Base-by-base conservation (phyloP, 2,797 vertebrate species). In the Vireo griseus region DNA sequence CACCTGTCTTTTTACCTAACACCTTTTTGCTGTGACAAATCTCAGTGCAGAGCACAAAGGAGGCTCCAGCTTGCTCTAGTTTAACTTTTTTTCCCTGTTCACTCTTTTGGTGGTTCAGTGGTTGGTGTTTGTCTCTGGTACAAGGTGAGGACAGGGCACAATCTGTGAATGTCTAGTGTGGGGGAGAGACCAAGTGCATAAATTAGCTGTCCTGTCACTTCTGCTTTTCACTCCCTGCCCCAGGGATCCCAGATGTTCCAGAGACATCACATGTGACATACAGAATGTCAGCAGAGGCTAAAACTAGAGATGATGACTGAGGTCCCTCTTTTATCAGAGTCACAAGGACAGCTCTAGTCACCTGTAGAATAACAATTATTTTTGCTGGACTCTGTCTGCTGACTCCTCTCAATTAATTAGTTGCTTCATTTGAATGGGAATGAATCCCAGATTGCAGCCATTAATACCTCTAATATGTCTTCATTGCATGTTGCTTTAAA, bases 381-480 rank as follows among this genome's bases (percentile, higher is more conserved):
- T 80, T 91, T 94, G 65, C 68, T 91, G 81, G 69, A 83, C 65
- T 94, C 81, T 85, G 51, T 67, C 87, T 73, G 25, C 73, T 83
- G 88, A 84, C 62, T 91, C 57, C 75, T 93, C 26, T 79, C 78
- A 71, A 85, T 90, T 73, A 83, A 91, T 97, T 92, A 78, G 25
- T 65, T 81, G 42, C 50, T 95, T 80, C 78, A 92, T 97, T 97
- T 96, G 85, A 96, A 96, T 18, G 33, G 37, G 88, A 94, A 50
- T 54, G 79, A 91, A 51, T 88, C 58, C 48, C 40, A 73, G 25
- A 42, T 51, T 95, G 66, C 55, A 91, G 22, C 37, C 58, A 45
- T 88, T 90, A 88, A 77, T 58, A 71, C 33, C 42, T 92, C 59
- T 42, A 74, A 77, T 55, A 87, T 48, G 42, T 78, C 61, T 67